Conservation (phyloP, 2,797 vertebrate genomes). For the Gorsachius magnificus region DNA sequence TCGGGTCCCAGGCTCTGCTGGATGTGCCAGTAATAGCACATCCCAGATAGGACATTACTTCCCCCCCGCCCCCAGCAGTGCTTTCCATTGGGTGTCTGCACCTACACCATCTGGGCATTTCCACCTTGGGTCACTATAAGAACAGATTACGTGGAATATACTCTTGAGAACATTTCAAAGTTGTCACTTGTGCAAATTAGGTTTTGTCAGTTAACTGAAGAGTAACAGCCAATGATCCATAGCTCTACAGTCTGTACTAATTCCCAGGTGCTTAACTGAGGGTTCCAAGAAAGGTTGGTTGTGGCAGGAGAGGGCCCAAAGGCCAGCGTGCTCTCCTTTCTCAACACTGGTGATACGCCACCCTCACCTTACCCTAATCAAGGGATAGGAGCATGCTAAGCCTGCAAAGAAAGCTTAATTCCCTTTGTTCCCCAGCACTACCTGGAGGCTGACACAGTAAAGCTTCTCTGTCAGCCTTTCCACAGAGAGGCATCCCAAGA, state of each 20-base stretch:
- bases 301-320: background rate
- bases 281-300: background rate
- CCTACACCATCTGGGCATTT: background rate
- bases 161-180: background rate
- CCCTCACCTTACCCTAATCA: background rate
- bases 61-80: too few species aligned
- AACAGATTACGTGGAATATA: background rate
- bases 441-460: background rate
- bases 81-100: background rate
- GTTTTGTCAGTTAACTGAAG: background rate
- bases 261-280: background rate
- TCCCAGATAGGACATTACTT: background rate
- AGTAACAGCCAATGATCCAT: background rate
- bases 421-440: background rate
- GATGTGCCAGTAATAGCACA: background rate
- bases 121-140: background rate
- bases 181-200: background rate
- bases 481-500: background rate
- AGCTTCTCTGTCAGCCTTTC: background rate
- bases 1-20: background rate
- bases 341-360: background rate
- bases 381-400: background rate
- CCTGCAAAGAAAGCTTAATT: background rate
- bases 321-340: background rate
- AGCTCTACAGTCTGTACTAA: background rate